A percentile compares a stretch with the other conserved stretches of the same genome.
These are phyloP conservation scores for Drosophila nannoptera DNA, from an alignment of 1,140 invertebrate genomes.

Conservation along the genomic window DNA sequence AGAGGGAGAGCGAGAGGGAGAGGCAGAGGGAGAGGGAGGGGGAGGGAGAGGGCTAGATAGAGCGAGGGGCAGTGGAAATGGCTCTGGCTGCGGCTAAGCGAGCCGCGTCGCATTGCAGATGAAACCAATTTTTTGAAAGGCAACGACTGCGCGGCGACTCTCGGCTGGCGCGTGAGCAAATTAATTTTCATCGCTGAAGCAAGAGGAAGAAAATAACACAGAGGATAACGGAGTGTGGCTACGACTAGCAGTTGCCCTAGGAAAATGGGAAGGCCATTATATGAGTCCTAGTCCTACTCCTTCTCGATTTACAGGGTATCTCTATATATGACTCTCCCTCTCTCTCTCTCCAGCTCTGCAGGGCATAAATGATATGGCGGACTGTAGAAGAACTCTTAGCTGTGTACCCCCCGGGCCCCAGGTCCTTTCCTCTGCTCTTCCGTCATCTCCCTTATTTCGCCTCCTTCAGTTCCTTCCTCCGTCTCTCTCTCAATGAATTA, in stretches of 20 bases:
- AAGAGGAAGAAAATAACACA: slow-evolving; percentile 9
- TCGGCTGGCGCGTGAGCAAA: slow-evolving; percentile 49
- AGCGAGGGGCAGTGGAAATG: not conserved
- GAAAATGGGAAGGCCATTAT: not conserved
- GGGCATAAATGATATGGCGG: slow-evolving; percentile 31
- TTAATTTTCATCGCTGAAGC: slow-evolving; percentile 44
- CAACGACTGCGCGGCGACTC: slow-evolving; percentile 26
- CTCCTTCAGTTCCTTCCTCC: not conserved
- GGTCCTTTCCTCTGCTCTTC: not conserved
- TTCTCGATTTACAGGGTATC: slow-evolving; percentile 14
- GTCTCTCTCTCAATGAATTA: slow-evolving; percentile 42
- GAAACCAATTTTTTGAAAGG: slow-evolving; percentile 40
- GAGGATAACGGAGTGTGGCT: not conserved
- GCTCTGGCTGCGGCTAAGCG: slow-evolving; percentile 21
- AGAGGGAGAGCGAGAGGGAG: not conserved
- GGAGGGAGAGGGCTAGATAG: not conserved
- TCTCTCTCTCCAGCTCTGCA: not conserved
- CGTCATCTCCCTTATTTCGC: not conserved
- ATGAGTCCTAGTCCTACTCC: not conserved
- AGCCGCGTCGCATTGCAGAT: slow-evolving; percentile 50
- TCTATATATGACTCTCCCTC: not conserved
- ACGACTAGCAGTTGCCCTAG: not conserved
- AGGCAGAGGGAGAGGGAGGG: no score
- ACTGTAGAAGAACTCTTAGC: slow-evolving; percentile 34
- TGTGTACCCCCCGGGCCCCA: slow-evolving; percentile 20